These are phyloP conservation scores for Archips crataeganus DNA, from an alignment of 2,888 invertebrate species.

Conservation along the genomic window DNA sequence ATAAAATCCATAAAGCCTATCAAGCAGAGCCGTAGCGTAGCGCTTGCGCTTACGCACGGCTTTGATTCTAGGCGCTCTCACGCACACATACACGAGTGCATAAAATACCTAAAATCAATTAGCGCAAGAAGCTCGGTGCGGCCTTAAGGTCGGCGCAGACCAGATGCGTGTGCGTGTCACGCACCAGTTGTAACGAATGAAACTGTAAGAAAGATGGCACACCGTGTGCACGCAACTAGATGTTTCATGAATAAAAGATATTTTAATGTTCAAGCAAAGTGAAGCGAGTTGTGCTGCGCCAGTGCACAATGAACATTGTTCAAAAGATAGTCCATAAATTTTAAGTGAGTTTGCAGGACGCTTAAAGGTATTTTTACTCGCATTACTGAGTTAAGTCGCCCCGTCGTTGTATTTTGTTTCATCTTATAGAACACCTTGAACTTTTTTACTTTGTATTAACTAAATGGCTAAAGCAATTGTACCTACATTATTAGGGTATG, in stretches of 20 bases:
- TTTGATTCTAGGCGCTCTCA: too few relatives aligned
- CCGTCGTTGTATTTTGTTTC: background rate
- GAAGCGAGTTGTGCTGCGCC: background rate
- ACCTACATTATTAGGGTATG: too few relatives aligned
- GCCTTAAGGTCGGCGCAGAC: too few relatives aligned
- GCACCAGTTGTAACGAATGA: too few relatives aligned
- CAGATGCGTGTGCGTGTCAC: too few relatives aligned
- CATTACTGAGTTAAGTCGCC: background rate
- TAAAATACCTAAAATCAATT: too few relatives aligned
- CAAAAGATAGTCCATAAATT: background rate
- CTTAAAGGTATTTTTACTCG: conserved; percentile 3
- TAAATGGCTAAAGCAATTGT: background rate
- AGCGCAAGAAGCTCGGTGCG: too few relatives aligned
- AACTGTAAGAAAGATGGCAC: too few relatives aligned
- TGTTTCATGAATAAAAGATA: background rate
- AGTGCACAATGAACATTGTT: conserved; percentile 4
- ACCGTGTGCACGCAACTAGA: background rate
- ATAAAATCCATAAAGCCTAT: too few relatives aligned
- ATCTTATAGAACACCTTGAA: background rate
- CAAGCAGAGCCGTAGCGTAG: too few relatives aligned
- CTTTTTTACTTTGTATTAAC: background rate
- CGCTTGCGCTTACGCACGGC: too few relatives aligned
- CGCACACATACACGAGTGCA: too few relatives aligned
- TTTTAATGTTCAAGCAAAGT: background rate
- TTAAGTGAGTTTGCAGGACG: background rate